Base-by-base conservation (phyloP, 2,113 vertebrate species). In the Neopipo cinnamomea region DNA sequence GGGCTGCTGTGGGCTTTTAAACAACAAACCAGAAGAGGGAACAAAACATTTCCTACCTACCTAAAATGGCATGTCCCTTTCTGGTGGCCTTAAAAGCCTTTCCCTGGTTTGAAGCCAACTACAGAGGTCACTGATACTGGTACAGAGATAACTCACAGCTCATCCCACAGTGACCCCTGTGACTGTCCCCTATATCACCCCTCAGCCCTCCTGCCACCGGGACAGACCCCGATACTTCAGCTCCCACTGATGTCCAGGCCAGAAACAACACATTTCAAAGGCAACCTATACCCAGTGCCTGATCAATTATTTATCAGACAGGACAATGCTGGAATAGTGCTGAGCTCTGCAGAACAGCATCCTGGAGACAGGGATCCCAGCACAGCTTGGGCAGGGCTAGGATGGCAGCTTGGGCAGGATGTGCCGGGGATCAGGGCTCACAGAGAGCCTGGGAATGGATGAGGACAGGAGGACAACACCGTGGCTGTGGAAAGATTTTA, bases 271-370 rank as follows among this genome's bases (percentile, higher is more conserved):
- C 31, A 14, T 12, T 68, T 73, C 39, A 56, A 44, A 91, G 66
- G 35, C 39, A 65, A 35, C 63, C 53, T 10, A 31, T 15, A 27
- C 41, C 35, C 76, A 58, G 58, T 7, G 53, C 68, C 44, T 52
- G 50, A n/a, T 91, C 35, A 66, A 80, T 91, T 25, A 95, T 94
- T 88, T 61, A 93, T 53, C 85, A 72, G 55, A 17, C 7, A 42
- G 89, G 81, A 63, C 58, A 16, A 1, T 11, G 90, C 47, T 55
- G 70, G 70, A 20, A 41, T 11, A 55, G 56, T 2, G 81, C 74
- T 91, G 81, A 85, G 81, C 77, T 91, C 74, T 65, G 80, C 90
- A 93, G 88, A 93, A 88, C 56, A 78, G 81, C 88, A 93, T 78
- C 88, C 58, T 1, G 1, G 56, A 13, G 76, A 42, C 25, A 52